Conservation (phyloP, 2,888 invertebrate genomes). For the Notodonta dromedarius region DNA sequence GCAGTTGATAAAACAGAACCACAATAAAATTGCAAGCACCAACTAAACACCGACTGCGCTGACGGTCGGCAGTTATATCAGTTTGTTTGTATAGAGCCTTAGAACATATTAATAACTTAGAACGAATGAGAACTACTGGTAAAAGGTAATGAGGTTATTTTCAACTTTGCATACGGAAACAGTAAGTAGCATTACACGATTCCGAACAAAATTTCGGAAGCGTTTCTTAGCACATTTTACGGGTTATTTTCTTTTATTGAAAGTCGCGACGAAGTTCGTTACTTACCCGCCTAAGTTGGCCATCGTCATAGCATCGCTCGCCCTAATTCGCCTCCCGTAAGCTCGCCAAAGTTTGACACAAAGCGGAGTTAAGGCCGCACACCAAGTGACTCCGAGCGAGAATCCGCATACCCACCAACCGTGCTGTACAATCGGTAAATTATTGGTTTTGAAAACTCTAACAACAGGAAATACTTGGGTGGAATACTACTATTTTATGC, state of each 20-base stretch:
- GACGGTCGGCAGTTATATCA: too few relatives aligned
- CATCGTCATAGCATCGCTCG: slow-evolving; percentile 62
- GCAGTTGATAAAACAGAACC: too few relatives aligned
- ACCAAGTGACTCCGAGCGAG: slow-evolving; percentile 83
- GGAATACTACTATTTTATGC: not conserved
- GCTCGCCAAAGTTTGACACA: slow-evolving; percentile 83
- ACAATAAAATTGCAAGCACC: too few relatives aligned
- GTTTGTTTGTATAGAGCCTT: too few relatives aligned
- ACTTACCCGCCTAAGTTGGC: slow-evolving; percentile 57
- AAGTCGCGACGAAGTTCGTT: slow-evolving; percentile 5
- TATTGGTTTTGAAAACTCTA: not conserved
- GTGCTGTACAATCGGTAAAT: slow-evolving; percentile 70
- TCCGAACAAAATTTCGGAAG: not conserved
- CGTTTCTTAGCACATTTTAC: not conserved
- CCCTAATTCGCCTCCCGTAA: slow-evolving; percentile 73
- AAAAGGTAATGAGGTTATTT: too few relatives aligned
- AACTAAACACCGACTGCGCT: too few relatives aligned
- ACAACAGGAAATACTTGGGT: not conserved
- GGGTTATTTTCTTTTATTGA: not conserved
- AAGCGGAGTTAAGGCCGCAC: slow-evolving; percentile 83
- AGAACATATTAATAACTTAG: too few relatives aligned
- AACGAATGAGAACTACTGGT: too few relatives aligned
- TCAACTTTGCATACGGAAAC: not conserved
- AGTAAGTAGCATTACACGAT: not conserved
- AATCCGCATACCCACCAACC: slow-evolving; percentile 89